A percentile compares a stretch with the other conserved stretches of the same genome.
Conservation (phyloP, 2,888 invertebrate genomes). For the Torymus texanus region DNA sequence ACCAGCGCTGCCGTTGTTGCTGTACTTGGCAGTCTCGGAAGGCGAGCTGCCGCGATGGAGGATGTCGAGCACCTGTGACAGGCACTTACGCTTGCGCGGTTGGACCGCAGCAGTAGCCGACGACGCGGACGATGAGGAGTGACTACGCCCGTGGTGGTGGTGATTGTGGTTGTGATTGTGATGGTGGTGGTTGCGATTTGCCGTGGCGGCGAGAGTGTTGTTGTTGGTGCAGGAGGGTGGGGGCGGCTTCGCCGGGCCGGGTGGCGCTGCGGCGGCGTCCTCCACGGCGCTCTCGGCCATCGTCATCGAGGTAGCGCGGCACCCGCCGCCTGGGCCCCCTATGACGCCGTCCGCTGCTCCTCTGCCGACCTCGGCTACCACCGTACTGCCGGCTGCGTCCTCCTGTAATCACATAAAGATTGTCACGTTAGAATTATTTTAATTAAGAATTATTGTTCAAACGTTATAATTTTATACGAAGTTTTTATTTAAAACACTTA, state of each 20-base stretch:
- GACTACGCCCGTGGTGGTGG: slow-evolving; percentile 69
- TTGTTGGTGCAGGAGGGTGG: slow-evolving; percentile 77
- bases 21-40: slow-evolving; percentile 67
- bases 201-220: slow-evolving; percentile 79
- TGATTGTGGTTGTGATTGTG: slow-evolving; percentile 77
- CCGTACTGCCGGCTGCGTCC: slow-evolving; percentile 72
- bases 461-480: too few species aligned
- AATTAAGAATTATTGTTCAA: too few species aligned
- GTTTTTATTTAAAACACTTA: too few species aligned
- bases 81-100: slow-evolving; percentile 85
- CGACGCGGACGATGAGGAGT: slow-evolving; percentile 37
- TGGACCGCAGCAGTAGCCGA: slow-evolving; percentile 69
- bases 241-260: slow-evolving; percentile 76
- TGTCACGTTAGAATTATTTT: too few species aligned
- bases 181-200: slow-evolving; percentile 80
- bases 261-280: slow-evolving; percentile 78
- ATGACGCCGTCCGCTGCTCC: slow-evolving; percentile 74
- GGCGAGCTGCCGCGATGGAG: slow-evolving; percentile 74
- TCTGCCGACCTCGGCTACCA: slow-evolving; percentile 73
- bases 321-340: slow-evolving; percentile 75
- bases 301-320: slow-evolving; percentile 79
- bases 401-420: slow-evolving; percentile 66
- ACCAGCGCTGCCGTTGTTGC: slow-evolving; percentile 73
- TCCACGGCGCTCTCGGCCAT: slow-evolving; percentile 84
- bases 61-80: slow-evolving; percentile 88